Evolutionary conservation across 2,888 invertebrate species (phyloP).

Genomic region (Ptychoptera albimana): DNA sequence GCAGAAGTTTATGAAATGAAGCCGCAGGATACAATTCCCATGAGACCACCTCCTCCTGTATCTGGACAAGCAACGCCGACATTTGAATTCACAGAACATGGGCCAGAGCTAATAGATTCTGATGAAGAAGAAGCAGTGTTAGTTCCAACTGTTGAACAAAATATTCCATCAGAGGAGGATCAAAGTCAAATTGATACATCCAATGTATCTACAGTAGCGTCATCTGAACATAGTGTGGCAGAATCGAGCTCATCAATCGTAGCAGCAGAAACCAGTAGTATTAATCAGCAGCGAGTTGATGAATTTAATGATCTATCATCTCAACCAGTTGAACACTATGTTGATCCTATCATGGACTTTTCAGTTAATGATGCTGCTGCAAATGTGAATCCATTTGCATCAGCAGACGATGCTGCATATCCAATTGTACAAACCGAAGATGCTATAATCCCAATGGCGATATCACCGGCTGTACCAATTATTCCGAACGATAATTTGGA

Average conservation of each 20-base stretch:
- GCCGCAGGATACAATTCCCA: slow-evolving; percentile 27
- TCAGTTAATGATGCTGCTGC: slow-evolving; percentile 20
- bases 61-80: slow-evolving; percentile 21
- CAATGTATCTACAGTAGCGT: slow-evolving; percentile 13
- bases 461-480: not conserved
- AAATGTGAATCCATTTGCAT: slow-evolving; percentile 34
- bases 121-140: slow-evolving; percentile 24
- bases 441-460: too few relatives aligned
- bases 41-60: slow-evolving; percentile 15
- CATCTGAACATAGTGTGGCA: slow-evolving; percentile 8
- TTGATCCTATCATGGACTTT: slow-evolving; percentile 22
- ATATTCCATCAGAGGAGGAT: slow-evolving; percentile 10
- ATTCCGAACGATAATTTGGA: slow-evolving; percentile 12
- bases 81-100: slow-evolving; percentile 29
- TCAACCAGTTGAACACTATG: slow-evolving; percentile 27
- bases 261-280: slow-evolving; percentile 8
- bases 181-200: slow-evolving; percentile 23
- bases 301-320: slow-evolving; percentile 14
- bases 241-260: not conserved
- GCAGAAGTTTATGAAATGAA: slow-evolving; percentile 22
- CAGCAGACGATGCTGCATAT: slow-evolving; percentile 22
- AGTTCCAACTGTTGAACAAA: too few relatives aligned
- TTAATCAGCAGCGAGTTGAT: slow-evolving; percentile 15
- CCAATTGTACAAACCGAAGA: too few relatives aligned
- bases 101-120: slow-evolving; percentile 24